phyloP scores from a whole-genome alignment of 2,888 invertebrate species.

The Atethmia centrago region DNA sequence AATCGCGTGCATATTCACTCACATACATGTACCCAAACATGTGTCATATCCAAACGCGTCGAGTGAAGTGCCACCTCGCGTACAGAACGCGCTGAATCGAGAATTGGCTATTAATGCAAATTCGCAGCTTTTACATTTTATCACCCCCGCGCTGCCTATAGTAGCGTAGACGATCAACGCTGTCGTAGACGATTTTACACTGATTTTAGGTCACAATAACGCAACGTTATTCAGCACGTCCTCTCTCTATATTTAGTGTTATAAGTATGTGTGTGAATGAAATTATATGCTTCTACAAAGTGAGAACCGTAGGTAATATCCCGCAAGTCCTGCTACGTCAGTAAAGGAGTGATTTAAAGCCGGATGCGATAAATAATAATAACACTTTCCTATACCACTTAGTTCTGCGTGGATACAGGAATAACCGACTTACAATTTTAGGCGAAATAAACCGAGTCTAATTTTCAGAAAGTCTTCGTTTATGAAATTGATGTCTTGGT shows the following conservation, averaged over 20 bases:
- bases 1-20: constrained; percentile 71
- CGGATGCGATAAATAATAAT: constrained; percentile 30
- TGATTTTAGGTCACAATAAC: constrained; percentile 80
- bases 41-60: constrained; percentile 87
- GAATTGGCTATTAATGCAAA: constrained; percentile 86
- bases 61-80: constrained; percentile 71
- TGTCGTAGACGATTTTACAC: constrained; percentile 70
- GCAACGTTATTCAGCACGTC: constrained; percentile 70
- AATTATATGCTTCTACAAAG: constrained; percentile 20
- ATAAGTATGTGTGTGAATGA: constrained; percentile 23
- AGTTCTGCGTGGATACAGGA: constrained; percentile 19
- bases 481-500: constrained; percentile 39
- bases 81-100: constrained; percentile 80
- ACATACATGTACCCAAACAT: constrained; percentile 80
- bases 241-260: constrained; percentile 45
- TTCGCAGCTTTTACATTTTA: constrained; percentile 76
- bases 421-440: neutral
- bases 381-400: constrained; percentile 16
- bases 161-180: constrained; percentile 63
- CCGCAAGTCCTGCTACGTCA: neutral
- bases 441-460: neutral
- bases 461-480: constrained; percentile 11
- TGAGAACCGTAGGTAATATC: neutral
- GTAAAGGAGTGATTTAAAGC: neutral
- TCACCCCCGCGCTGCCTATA: constrained; percentile 69